phyloP scores from a whole-genome alignment of 2,113 vertebrate species.

The Apaloderma vittatum region DNA sequence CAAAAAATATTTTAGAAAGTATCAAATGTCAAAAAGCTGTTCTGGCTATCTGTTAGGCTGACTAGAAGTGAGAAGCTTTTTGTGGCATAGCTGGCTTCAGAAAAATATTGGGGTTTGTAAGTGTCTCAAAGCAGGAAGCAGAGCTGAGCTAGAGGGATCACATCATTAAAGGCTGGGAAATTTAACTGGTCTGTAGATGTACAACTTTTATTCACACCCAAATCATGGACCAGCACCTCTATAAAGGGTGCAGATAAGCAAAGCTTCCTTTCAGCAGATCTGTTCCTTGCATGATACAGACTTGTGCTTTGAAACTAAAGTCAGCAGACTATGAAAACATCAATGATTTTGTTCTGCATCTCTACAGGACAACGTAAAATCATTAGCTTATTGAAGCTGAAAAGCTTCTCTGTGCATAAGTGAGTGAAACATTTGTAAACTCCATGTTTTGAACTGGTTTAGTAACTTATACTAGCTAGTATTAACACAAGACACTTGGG shows the following conservation, averaged over 20 bases:
- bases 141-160: not conserved
- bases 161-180: not conserved
- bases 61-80: not conserved
- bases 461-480: not conserved
- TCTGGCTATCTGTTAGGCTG: not conserved
- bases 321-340: not conserved
- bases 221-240: not conserved
- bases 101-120: not conserved
- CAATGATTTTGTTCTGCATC: not conserved
- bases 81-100: not conserved
- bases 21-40: not conserved
- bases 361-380: slow-evolving; percentile 6
- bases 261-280: not conserved
- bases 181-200: not conserved
- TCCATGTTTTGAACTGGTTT: slow-evolving; percentile 9
- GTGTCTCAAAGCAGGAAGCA: not conserved
- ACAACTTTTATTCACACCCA: not conserved
- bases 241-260: not conserved
- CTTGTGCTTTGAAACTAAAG: slow-evolving; percentile 13
- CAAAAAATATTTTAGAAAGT: not conserved
- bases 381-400: not conserved
- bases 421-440: not conserved
- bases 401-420: not conserved
- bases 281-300: not conserved
- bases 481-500: not conserved